Base-by-base conservation (phyloP, 2,797 vertebrate species). In the Morus bassanus region DNA sequence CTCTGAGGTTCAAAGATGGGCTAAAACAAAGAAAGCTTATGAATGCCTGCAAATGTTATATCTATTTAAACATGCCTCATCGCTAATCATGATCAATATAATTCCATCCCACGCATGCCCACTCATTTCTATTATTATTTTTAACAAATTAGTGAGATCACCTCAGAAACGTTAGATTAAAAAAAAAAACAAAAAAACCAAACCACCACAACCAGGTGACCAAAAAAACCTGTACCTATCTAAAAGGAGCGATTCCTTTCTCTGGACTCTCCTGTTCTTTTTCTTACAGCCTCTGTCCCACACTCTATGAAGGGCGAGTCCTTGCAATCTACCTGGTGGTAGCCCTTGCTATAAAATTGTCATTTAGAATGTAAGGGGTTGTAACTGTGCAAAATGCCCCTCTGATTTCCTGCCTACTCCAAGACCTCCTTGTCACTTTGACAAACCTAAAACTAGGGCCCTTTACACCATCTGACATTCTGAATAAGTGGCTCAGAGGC, bases 91-190 rank as follows among this genome's bases (percentile, higher is more conserved):
- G 76, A 94, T 93, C 89, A 68, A 94, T 54, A 75, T 67, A 87
- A 86, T 45, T 93, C 54, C 88, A 92, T 85, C 95, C 95, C 94
- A 94, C 95, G 73, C 41, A 33, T 57, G 87, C 93, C 94, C 74
- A 95, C 93, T 96, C 93, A 28, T 37, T 93, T 85, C 88, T 91
- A 96, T 94, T 91, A 83, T 93, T 95, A 88, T 86, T 96, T 93
- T 93, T 94, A 92, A 92, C 43, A 65, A 89, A 94, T 91, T 60
- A 88, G 76, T 91, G 85, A 93, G 73, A 90, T 96, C 64, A 94
- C 88, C 92, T 95, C 84, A 97, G 93, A 92, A 96, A 96, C 0
- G 7, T 57, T 65, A 35, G 57, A 76, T 65, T 69, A 23, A 61
- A 39, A 30, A 17, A 64, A 63, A 35, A 53, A 22, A 23, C 3